Evolutionary conservation across 2,888 invertebrate species (phyloP), one percentile per base, ranked within the genome.

Genomic region (Pyrrhosoma nymphula): DNA sequence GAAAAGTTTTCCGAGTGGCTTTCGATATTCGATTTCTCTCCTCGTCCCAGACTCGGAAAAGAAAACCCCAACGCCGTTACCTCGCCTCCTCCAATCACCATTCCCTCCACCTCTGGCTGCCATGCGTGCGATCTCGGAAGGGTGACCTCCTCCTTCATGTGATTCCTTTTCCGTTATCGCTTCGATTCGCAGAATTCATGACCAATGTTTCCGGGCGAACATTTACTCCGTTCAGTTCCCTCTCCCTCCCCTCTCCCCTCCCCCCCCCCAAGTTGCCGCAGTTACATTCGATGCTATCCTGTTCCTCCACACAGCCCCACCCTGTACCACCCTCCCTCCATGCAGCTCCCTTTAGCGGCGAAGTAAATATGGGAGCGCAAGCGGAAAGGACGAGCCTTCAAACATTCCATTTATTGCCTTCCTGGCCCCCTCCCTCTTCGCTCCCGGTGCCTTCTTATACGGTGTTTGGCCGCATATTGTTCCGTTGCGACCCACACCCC

Each of bases 111-210:
- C 69, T 6, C 20, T n/a, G 1, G n/a, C 16, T 26, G 14, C 82
- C 18, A 35, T 35, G 82, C 82, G 35, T 35, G 82, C 35, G 69
- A 69, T n/a, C 69, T n/a, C 69, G 69, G n/a, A n/a, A 10, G 26
- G 69, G 69, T 4, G 60, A 60, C 47, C 26, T 20, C 69, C 82
- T 8, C 12, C 12, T 16, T 23, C 69, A 26, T n/a, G 82, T 35
- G 82, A 82, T 82, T 16, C 35, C 82, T 82, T 82, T 82, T 26
- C 82, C 82, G 82, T 82, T 82, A 82, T 82, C 82, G 82, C 82
- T 82, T 82, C 30, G 82, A 82, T 82, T 82, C 82, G 82, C 82
- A 82, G 30, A 82, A 82, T 82, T 30, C 82, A 35, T 16, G 35
- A 30, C 82, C 35, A 8, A 3, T 82, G 30, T 69, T 82, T 35